Evolutionary conservation across 2,797 vertebrate genomes (phyloP).

Genomic region (Glyptemys insculpta): DNA sequence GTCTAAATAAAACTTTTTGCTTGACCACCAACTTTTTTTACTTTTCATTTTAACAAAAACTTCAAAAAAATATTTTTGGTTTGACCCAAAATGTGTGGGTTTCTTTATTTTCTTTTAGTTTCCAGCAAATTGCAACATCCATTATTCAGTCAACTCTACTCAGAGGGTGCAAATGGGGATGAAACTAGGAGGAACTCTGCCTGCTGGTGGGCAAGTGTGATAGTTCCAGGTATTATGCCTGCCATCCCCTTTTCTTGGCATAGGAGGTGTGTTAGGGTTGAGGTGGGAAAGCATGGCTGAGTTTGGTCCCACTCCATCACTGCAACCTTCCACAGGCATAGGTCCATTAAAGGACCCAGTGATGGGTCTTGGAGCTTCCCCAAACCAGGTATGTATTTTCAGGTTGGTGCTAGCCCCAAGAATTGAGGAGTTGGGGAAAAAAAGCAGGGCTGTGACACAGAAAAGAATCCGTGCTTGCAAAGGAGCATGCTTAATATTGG

Average conservation of each 20-base stretch:
- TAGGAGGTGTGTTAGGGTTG: background rate
- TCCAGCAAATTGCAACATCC: background rate
- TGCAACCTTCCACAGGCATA: fast-evolving
- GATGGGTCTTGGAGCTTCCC: background rate
- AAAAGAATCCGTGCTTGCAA: background rate
- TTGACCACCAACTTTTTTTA: background rate
- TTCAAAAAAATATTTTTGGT: background rate
- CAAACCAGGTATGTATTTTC: fast-evolving
- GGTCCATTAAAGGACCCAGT: background rate
- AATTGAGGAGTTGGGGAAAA: background rate
- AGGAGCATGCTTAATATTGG: fast-evolving
- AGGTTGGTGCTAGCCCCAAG: fast-evolving
- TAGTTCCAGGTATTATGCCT: background rate
- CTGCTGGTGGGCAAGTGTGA: background rate
- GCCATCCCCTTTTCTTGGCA: background rate
- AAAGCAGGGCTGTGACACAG: background rate
- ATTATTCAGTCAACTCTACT: background rate
- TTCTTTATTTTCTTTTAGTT: background rate
- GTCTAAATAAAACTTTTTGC: background rate
- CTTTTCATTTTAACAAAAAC: background rate
- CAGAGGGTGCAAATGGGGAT: background rate
- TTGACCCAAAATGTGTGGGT: background rate
- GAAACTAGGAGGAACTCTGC: background rate
- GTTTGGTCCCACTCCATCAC: background rate
- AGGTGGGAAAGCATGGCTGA: background rate